A percentile compares a stretch with the other conserved stretches of the same genome.
Evolutionary conservation across 2,888 invertebrate genomes (phyloP).

Genomic region (Chymomyza fuscimana): DNA sequence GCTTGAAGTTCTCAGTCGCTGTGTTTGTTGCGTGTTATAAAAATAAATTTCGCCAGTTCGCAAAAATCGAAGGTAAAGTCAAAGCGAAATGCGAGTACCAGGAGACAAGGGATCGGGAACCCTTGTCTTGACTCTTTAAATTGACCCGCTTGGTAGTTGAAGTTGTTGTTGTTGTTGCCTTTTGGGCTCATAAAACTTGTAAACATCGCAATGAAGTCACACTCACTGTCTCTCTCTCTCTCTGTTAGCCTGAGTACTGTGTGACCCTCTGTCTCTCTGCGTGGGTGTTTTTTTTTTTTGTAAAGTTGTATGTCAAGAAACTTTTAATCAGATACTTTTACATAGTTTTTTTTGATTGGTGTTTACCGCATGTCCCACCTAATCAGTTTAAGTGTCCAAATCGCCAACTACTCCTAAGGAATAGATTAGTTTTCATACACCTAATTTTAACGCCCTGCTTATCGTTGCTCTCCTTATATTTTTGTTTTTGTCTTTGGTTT

Average conservation of each 20-base stretch:
- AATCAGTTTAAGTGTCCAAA: too few species aligned
- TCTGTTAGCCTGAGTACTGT: not conserved
- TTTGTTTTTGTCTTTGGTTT: too few species aligned
- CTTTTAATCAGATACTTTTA: conserved; percentile 50
- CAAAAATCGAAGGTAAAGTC: conserved; percentile 2
- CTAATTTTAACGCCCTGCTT: too few species aligned
- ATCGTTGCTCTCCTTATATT: too few species aligned
- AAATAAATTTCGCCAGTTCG: conserved; percentile 23
- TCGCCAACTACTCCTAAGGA: too few species aligned
- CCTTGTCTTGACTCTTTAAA: conserved; percentile 14
- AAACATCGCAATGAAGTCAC: conserved; percentile 65
- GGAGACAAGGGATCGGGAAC: conserved; percentile 8
- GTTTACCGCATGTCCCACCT: not conserved
- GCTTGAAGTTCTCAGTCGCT: conserved; percentile 36
- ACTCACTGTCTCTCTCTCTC: conserved; percentile 6
- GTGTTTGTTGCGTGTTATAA: conserved; percentile 42
- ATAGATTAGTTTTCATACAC: too few species aligned
- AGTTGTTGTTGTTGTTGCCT: conserved; percentile 40
- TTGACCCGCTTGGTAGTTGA: conserved; percentile 42
- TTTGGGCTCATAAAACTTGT: conserved; percentile 70
- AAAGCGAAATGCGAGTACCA: conserved; percentile 20
- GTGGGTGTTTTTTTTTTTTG: conserved; percentile 30
- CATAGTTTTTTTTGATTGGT: conserved; percentile 25
- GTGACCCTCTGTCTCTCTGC: conserved; percentile 9
- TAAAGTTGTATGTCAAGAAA: conserved; percentile 26